Conservation (phyloP, 2,113 vertebrate genomes). For the Crotalus viridis region DNA sequence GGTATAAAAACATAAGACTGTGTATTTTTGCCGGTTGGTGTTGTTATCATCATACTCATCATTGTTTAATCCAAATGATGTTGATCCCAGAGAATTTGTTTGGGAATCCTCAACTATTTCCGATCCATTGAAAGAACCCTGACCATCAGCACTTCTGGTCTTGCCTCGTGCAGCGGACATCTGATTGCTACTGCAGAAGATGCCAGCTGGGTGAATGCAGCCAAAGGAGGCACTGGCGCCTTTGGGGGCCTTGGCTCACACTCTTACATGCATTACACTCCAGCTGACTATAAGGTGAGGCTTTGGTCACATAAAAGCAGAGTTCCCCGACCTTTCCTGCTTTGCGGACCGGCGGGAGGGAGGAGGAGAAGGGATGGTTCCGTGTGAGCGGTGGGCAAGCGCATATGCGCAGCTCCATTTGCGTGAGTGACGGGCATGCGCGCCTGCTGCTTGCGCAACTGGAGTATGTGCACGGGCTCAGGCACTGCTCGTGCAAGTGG, state of each 20-base stretch:
- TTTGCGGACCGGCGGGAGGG: neutral
- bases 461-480: neutral
- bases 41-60: neutral
- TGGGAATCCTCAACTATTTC: constrained; percentile 77
- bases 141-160: constrained; percentile 66
- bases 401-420: neutral
- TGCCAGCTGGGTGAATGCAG: constrained; percentile 62
- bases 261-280: constrained; percentile 56
- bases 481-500: neutral
- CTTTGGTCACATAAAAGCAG: neutral
- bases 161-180: constrained; percentile 52
- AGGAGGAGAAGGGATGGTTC: neutral
- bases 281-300: constrained; percentile 72
- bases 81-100: constrained; percentile 60
- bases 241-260: constrained; percentile 59
- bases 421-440: neutral
- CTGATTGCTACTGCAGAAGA: constrained; percentile 61
- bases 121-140: constrained; percentile 74
- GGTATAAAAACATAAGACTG: neutral
- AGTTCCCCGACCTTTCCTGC: neutral
- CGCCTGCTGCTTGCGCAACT: neutral
- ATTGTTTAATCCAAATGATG: neutral
- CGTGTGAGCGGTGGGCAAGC: neutral
- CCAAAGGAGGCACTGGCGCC: constrained; percentile 58
- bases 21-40: neutral